Conservation (phyloP, 2,888 invertebrate genomes). For the Hirtodrosophila confusa region DNA sequence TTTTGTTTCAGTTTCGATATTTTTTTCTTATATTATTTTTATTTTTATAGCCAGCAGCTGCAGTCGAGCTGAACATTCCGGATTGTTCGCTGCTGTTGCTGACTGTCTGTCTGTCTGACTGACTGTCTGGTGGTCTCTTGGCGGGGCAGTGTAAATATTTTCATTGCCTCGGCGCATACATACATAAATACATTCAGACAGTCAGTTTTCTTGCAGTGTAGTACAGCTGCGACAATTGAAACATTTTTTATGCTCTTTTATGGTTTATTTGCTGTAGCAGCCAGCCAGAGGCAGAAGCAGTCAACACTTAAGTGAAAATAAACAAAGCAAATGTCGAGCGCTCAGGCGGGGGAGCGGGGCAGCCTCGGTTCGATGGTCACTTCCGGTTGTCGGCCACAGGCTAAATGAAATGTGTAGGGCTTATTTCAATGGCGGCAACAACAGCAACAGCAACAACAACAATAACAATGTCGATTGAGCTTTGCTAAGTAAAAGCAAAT, state of each 20-base stretch:
- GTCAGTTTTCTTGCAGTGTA: constrained; percentile 54
- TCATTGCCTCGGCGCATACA: constrained; percentile 26
- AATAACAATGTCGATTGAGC: constrained; percentile 22
- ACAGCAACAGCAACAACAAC: constrained; percentile 6
- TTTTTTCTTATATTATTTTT: constrained; percentile 38
- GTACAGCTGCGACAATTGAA: constrained; percentile 69
- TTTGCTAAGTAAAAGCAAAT: constrained; percentile 47
- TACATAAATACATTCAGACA: constrained; percentile 29
- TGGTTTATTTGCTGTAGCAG: constrained; percentile 63
- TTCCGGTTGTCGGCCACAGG: constrained; percentile 46
- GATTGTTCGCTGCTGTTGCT: constrained; percentile 3
- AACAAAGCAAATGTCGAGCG: constrained; percentile 54
- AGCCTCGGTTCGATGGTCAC: constrained; percentile 46
- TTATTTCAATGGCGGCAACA: constrained; percentile 33
- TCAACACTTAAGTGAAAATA: constrained; percentile 71
- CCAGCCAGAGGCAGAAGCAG: constrained; percentile 23
- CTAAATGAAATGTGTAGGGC: constrained; percentile 36
- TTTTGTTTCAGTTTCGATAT: constrained; percentile 46
- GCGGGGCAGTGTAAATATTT: constrained; percentile 54
- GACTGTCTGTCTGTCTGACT: constrained; percentile 7
- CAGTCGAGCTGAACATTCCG: constrained; percentile 52
- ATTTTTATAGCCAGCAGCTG: constrained; percentile 65
- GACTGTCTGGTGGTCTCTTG: constrained; percentile 24
- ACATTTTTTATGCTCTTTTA: constrained; percentile 76
- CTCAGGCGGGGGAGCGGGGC: neutral